A percentile compares a stretch with the other conserved stretches of the same genome.
These are phyloP conservation scores for Ischnura elegans DNA, from an alignment of 2,888 invertebrate genomes.

Conservation along the genomic window DNA sequence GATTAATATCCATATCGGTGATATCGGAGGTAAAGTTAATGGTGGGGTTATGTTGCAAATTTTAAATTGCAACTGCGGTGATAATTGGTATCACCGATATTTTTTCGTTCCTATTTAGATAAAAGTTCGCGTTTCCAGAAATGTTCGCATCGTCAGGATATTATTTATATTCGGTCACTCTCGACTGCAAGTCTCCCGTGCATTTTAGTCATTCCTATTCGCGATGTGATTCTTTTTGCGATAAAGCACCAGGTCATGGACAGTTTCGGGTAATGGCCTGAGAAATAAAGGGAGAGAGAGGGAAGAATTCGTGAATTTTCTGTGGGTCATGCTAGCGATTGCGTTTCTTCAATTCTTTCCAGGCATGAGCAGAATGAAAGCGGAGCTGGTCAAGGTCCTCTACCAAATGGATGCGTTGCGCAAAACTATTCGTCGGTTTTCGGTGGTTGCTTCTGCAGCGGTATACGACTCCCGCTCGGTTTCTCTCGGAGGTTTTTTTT, in stretches of 20 bases:
- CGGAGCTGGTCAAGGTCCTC: background rate
- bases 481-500: background rate
- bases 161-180: too few relatives aligned
- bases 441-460: background rate
- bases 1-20: too few relatives aligned
- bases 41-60: too few relatives aligned
- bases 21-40: too few relatives aligned
- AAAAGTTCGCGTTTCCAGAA: too few relatives aligned
- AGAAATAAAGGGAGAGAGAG: too few relatives aligned
- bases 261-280: background rate
- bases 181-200: too few relatives aligned
- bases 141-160: too few relatives aligned
- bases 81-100: too few relatives aligned
- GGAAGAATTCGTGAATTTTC: background rate
- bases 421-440: background rate
- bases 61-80: too few relatives aligned
- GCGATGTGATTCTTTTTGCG: background rate
- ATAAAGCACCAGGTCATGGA: constrained; percentile 11
- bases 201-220: too few relatives aligned
- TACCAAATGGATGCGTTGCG: background rate
- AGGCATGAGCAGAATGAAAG: background rate
- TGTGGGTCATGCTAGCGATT: background rate
- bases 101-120: too few relatives aligned
- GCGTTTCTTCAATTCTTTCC: background rate
- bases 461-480: background rate